Percentiles rank a stretch among this genome's conserved stretches.
These are phyloP conservation scores for Lithobates sylvaticus DNA, from an alignment of 2,797 vertebrate species.

Conservation along the genomic window DNA sequence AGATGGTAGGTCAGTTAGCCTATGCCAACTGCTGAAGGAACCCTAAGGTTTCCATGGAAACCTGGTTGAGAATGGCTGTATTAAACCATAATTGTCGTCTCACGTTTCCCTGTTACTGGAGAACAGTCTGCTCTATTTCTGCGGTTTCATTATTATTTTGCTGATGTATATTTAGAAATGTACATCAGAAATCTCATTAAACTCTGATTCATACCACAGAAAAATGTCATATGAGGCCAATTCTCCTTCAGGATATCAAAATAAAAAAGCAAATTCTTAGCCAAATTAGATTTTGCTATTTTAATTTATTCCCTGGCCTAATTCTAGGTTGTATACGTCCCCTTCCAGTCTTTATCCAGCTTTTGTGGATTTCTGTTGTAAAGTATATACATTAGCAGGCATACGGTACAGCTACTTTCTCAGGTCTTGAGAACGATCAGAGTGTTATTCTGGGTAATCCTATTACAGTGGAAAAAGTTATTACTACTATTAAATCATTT, in stretches of 20 bases:
- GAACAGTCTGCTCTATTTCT: too few relatives aligned
- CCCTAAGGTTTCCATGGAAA: too few relatives aligned
- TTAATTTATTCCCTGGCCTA: neutral
- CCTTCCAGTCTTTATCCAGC: conserved; percentile 17
- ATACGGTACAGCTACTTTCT: conserved; percentile 25
- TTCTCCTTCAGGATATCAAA: neutral
- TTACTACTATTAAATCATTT: conserved; percentile 43
- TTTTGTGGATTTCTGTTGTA: conserved; percentile 29
- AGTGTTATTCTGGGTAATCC: conserved; percentile 26
- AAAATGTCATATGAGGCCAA: neutral
- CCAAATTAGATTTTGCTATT: conserved; percentile 17
- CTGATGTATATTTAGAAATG: neutral
- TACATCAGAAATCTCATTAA: neutral
- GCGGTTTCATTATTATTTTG: neutral
- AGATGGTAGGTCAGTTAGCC: too few relatives aligned
- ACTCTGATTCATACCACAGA: neutral
- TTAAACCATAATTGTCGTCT: too few relatives aligned
- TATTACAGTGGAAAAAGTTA: conserved; percentile 35
- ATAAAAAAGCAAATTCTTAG: neutral
- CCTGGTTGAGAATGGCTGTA: too few relatives aligned
- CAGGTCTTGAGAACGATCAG: conserved; percentile 3
- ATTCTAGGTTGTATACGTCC: conserved; percentile 3
- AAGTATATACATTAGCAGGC: conserved; percentile 26
- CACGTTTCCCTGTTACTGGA: too few relatives aligned
- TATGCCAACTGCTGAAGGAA: too few relatives aligned